phyloP scores from a whole-genome alignment of 2,113 vertebrate genomes.

The Grammomys surdaster region DNA sequence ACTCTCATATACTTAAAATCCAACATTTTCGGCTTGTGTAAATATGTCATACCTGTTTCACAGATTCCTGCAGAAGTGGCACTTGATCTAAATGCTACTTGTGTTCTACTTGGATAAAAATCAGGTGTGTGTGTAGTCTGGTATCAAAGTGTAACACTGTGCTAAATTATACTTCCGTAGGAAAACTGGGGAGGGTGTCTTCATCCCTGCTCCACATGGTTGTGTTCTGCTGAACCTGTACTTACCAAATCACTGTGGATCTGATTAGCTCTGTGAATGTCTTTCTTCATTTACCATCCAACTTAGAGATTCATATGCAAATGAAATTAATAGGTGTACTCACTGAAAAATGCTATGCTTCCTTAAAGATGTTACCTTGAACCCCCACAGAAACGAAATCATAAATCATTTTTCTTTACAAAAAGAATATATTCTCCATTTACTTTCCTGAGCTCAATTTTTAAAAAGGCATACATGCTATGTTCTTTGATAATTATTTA shows the following conservation, averaged over 20 bases:
- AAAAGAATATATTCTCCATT: slow-evolving; percentile 17
- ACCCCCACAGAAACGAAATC: background rate
- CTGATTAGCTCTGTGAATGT: slow-evolving; percentile 44
- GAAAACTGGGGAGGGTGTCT: slow-evolving; percentile 6
- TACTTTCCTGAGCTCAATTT: slow-evolving; percentile 12
- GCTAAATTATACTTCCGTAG: slow-evolving; percentile 48
- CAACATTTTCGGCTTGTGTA: slow-evolving; percentile 9
- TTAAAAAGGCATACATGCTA: background rate
- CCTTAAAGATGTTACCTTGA: background rate
- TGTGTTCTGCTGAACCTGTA: slow-evolving; percentile 59
- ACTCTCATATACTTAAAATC: slow-evolving; percentile 54
- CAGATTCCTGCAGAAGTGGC: slow-evolving; percentile 19
- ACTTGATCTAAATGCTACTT: slow-evolving; percentile 54
- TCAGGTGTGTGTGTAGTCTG: slow-evolving; percentile 28
- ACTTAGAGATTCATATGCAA: slow-evolving; percentile 51
- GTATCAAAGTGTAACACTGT: background rate
- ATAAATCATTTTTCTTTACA: background rate
- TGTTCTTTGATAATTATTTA: slow-evolving; percentile 17
- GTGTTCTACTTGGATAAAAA: slow-evolving; percentile 60
- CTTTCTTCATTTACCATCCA: slow-evolving; percentile 66
- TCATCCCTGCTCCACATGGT: background rate
- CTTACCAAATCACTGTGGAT: slow-evolving; percentile 36
- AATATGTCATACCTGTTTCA: slow-evolving; percentile 56
- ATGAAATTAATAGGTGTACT: slow-evolving; percentile 7
- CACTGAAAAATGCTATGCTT: background rate